Conservation (phyloP, 2,113 vertebrate species). For the Meriones unguiculatus region DNA sequence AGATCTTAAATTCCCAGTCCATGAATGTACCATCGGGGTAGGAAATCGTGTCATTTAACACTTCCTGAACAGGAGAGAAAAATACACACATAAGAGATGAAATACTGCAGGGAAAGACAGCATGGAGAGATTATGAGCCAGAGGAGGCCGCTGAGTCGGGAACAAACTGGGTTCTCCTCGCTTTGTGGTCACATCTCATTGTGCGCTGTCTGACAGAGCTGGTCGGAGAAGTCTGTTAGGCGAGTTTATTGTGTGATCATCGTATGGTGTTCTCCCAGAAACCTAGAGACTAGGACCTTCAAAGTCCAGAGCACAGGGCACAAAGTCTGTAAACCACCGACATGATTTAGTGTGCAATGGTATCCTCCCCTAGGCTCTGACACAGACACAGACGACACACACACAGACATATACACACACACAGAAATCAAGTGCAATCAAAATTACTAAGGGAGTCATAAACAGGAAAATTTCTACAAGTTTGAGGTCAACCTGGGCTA, state of each 20-base stretch:
- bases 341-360: not conserved
- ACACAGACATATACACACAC: not conserved
- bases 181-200: not conserved
- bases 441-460: not conserved
- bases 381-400: not conserved
- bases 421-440: not conserved
- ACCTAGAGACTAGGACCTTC: not conserved
- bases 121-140: not conserved
- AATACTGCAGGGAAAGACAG: not conserved
- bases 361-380: not conserved
- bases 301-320: not conserved
- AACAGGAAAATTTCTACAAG: not conserved
- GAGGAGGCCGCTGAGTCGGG: not conserved
- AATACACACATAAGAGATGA: constrained; percentile 14
- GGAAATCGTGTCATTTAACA: constrained; percentile 96
- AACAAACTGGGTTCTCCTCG: not conserved
- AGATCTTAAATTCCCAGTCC: constrained; percentile 99
- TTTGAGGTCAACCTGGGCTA: not conserved
- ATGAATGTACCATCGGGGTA: constrained; percentile 98
- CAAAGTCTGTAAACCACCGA: not conserved
- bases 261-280: not conserved
- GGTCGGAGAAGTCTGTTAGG: not conserved
- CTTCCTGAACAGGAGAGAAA: constrained; percentile 87
- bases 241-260: not conserved
- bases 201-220: not conserved